A percentile compares a stretch with the other conserved stretches of the same genome.
These are phyloP conservation scores for Drosophila paulistorum DNA, from an alignment of 1,140 invertebrate species.

Conservation along the genomic window DNA sequence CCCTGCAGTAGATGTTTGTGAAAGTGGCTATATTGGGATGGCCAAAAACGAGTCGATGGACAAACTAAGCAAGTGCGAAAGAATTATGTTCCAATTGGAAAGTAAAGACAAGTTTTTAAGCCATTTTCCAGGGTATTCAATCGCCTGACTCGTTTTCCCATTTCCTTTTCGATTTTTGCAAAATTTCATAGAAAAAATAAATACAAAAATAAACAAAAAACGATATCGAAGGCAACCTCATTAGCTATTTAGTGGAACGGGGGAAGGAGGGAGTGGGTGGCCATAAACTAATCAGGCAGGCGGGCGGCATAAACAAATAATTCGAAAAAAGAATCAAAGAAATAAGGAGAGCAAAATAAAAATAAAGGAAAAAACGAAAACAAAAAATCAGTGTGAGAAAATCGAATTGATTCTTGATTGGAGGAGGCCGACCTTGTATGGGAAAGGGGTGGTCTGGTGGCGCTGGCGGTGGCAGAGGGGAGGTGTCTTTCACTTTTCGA, in stretches of 20 bases:
- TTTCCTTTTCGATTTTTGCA: conserved; percentile 13
- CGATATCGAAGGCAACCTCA: conserved; percentile 47
- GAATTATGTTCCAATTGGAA: too few species aligned
- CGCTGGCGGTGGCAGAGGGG: not conserved
- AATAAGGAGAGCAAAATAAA: not conserved
- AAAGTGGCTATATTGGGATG: not conserved
- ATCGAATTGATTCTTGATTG: conserved; percentile 31
- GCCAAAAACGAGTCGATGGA: too few species aligned
- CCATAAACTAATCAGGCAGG: conserved; percentile 68
- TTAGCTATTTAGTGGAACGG: conserved; percentile 37
- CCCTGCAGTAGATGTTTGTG: not conserved
- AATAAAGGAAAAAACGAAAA: not conserved
- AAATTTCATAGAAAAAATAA: conserved; percentile 29
- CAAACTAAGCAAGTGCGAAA: not conserved
- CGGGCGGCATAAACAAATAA: conserved; percentile 73
- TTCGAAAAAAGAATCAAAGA: conserved; percentile 16
- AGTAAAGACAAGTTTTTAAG: too few species aligned
- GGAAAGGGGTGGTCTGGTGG: not conserved
- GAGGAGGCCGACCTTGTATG: conserved; percentile 6
- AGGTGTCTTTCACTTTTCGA: conserved; percentile 48
- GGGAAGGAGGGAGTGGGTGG: not conserved
- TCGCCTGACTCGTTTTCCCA: not conserved
- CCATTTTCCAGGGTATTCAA: too few species aligned
- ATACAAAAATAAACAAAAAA: conserved; percentile 70
- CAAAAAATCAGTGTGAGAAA: conserved; percentile 58